Evolutionary conservation across 2,888 invertebrate genomes (phyloP).

Genomic region (Gerosis bhagava): DNA sequence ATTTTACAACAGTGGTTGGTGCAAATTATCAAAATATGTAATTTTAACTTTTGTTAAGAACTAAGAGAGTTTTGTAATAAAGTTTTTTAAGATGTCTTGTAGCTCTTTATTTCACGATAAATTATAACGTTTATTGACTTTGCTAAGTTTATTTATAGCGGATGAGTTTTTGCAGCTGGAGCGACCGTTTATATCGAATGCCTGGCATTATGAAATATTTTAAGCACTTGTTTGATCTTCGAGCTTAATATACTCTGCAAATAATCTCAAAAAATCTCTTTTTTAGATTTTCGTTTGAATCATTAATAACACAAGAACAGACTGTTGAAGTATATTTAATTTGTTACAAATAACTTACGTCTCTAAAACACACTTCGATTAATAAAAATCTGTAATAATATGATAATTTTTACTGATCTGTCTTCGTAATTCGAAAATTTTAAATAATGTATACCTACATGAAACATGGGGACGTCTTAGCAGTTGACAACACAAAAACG

Average conservation of each 20-base stretch:
- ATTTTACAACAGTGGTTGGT: conserved; percentile 48
- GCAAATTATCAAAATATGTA: conserved; percentile 50
- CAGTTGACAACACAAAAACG: no score
- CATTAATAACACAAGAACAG: no score
- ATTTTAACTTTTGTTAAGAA: conserved; percentile 61
- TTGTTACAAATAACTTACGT: no score
- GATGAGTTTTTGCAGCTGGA: conserved; percentile 15
- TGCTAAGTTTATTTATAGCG: conserved; percentile 8
- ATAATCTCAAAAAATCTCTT: neutral
- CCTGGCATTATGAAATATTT: conserved; percentile 12
- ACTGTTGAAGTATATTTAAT: no score
- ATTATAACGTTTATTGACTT: conserved; percentile 9
- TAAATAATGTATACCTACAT: no score
- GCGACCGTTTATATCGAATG: neutral
- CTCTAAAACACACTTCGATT: no score
- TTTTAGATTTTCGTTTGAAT: no score
- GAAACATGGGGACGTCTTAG: no score
- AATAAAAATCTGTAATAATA: no score
- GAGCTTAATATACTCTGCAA: neutral
- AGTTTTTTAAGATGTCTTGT: conserved; percentile 45
- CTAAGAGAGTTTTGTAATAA: conserved; percentile 71
- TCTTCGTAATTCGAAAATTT: no score
- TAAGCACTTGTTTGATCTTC: conserved; percentile 10
- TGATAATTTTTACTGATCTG: no score
- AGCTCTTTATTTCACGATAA: conserved; percentile 19